These are phyloP conservation scores for Datnioides undecimradiatus DNA, from an alignment of 2,113 vertebrate species.

Conservation along the genomic window DNA sequence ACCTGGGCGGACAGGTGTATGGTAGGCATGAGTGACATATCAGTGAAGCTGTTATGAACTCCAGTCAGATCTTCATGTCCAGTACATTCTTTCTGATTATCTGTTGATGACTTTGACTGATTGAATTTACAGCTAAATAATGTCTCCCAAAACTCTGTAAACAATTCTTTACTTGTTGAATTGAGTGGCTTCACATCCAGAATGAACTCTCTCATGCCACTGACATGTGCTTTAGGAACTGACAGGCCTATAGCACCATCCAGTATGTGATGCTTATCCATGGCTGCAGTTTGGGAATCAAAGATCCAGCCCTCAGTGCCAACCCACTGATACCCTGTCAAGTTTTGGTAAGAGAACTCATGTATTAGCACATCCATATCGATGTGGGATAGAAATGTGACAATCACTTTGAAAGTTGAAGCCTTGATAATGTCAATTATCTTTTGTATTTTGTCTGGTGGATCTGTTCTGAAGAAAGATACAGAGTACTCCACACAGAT, in stretches of 20 bases:
- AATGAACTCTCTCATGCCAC: slow-evolving; percentile 79
- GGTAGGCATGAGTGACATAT: neutral
- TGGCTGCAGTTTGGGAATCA: slow-evolving; percentile 68
- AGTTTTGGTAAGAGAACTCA: slow-evolving; percentile 71
- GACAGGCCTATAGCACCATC: slow-evolving; percentile 81
- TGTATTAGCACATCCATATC: slow-evolving; percentile 72
- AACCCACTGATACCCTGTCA: slow-evolving; percentile 82
- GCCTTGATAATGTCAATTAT: slow-evolving; percentile 72
- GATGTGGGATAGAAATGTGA: slow-evolving; percentile 72
- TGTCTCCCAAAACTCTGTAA: slow-evolving; percentile 79
- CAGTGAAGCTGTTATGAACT: neutral
- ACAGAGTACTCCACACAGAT: slow-evolving; percentile 75
- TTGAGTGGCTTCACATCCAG: slow-evolving; percentile 68
- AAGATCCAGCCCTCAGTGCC: slow-evolving; percentile 82
- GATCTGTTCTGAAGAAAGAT: slow-evolving; percentile 75
- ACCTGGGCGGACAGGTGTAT: no score
- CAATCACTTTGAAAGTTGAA: slow-evolving; percentile 78
- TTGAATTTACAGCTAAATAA: slow-evolving; percentile 52
- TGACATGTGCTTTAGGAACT: slow-evolving; percentile 72
- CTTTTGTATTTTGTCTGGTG: slow-evolving; percentile 62
- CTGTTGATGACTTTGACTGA: neutral
- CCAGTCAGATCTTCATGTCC: neutral
- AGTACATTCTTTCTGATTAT: neutral
- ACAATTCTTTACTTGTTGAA: slow-evolving; percentile 62
- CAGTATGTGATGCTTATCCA: slow-evolving; percentile 68